Conservation (phyloP, 2,888 invertebrate species). For the Hirtodrosophila cameraria region DNA sequence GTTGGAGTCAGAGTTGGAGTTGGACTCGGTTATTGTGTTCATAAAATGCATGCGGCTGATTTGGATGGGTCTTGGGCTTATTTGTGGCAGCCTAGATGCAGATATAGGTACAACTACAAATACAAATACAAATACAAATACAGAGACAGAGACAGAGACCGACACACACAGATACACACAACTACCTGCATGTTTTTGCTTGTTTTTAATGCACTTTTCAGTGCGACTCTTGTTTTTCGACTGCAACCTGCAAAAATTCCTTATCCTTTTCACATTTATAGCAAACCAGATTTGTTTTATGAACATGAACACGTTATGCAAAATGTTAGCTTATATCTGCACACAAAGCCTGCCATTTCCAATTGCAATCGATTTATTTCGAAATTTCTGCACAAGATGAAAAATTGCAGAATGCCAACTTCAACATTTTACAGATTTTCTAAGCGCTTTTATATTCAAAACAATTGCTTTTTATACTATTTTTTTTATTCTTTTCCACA, state of each 20-base stretch:
- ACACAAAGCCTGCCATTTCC: background rate
- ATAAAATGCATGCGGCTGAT: conserved; percentile 58
- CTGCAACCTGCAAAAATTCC: conserved; percentile 27
- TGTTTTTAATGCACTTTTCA: conserved; percentile 31
- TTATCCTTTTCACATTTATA: conserved; percentile 27
- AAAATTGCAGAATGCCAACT: too few relatives aligned
- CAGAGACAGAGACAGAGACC: conserved; percentile 1
- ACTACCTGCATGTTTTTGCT: too few relatives aligned
- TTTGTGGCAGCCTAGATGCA: conserved; percentile 46
- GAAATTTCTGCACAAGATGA: too few relatives aligned
- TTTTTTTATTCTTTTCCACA: too few relatives aligned
- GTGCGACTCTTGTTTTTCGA: background rate
- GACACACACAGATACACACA: background rate
- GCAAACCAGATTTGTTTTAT: conserved; percentile 51
- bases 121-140: conserved; percentile 4
- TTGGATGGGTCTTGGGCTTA: conserved; percentile 52
- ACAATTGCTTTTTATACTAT: too few relatives aligned
- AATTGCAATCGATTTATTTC: too few relatives aligned
- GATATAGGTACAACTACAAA: conserved; percentile 20
- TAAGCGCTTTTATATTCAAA: too few relatives aligned
- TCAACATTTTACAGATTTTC: too few relatives aligned
- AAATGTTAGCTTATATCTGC: conserved; percentile 17
- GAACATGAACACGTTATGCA: conserved; percentile 41
- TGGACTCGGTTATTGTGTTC: conserved; percentile 21
- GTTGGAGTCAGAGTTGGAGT: background rate